Evolutionary conservation across 1,140 invertebrate species (phyloP).

Genomic region (Whitmania pigra): DNA sequence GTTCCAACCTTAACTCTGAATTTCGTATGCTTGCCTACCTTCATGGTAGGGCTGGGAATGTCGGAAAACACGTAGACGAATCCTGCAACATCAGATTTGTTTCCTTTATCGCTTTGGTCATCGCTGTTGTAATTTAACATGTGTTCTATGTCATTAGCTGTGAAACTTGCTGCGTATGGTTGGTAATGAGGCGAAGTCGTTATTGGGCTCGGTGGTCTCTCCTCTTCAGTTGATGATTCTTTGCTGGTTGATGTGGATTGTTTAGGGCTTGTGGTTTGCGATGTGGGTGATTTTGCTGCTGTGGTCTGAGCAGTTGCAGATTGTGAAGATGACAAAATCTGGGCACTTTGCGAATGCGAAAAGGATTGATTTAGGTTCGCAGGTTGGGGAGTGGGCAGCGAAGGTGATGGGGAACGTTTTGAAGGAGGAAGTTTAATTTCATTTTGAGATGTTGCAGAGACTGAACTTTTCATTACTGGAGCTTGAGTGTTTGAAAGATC

Average conservation of each 20-base stretch:
- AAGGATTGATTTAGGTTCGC: too few species aligned
- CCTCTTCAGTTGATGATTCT: background rate
- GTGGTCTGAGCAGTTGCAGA: background rate
- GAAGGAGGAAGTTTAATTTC: too few species aligned
- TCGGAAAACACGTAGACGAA: conserved; percentile 15
- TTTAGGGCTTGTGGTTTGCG: background rate
- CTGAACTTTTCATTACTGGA: too few species aligned
- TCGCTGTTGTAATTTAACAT: conserved; percentile 14
- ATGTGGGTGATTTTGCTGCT: background rate
- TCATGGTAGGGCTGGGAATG: conserved; percentile 2
- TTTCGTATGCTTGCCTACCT: background rate
- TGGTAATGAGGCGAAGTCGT: background rate
- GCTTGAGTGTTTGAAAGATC: too few species aligned
- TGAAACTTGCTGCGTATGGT: background rate
- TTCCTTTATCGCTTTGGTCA: background rate
- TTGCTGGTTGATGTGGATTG: background rate
- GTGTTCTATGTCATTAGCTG: background rate
- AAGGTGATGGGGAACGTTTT: too few species aligned
- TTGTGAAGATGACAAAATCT: background rate
- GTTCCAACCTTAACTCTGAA: conserved; percentile 1
- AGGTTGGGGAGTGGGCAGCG: too few species aligned
- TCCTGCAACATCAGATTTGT: background rate
- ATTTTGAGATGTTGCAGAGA: too few species aligned
- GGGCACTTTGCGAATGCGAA: too few species aligned
- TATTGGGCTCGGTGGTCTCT: background rate